These are phyloP conservation scores for Anhinga anhinga DNA, from an alignment of 2,113 vertebrate species.

Conservation along the genomic window DNA sequence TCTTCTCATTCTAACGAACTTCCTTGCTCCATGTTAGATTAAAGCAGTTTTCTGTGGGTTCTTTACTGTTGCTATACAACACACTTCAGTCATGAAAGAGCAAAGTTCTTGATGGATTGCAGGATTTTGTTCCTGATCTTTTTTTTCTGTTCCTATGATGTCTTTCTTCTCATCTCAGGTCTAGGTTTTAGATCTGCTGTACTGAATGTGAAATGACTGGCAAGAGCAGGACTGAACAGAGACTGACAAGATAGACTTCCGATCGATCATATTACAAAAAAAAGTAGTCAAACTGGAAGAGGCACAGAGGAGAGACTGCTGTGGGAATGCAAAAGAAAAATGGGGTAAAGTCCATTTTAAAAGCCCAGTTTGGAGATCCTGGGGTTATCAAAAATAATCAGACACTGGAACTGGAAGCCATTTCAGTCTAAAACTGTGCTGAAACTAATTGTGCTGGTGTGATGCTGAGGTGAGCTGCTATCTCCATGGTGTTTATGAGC, in stretches of 20 bases:
- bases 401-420: not conserved
- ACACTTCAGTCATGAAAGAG: not conserved
- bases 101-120: not conserved
- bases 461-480: not conserved
- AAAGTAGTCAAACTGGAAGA: not conserved
- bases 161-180: not conserved
- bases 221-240: not conserved
- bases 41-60: not conserved
- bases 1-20: not conserved
- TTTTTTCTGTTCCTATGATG: not conserved
- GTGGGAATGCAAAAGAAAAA: not conserved
- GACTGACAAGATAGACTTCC: not conserved
- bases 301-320: not conserved
- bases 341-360: not conserved
- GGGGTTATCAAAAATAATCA: not conserved
- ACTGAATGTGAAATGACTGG: not conserved
- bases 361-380: not conserved
- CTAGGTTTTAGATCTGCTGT: not conserved
- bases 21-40: not conserved
- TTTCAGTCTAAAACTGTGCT: not conserved
- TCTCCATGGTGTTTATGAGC: not conserved
- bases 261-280: not conserved
- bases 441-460: not conserved
- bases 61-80: not conserved
- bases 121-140: not conserved